Evolutionary conservation across 2,888 invertebrate species (phyloP).

Genomic region (Coenonympha arcania): DNA sequence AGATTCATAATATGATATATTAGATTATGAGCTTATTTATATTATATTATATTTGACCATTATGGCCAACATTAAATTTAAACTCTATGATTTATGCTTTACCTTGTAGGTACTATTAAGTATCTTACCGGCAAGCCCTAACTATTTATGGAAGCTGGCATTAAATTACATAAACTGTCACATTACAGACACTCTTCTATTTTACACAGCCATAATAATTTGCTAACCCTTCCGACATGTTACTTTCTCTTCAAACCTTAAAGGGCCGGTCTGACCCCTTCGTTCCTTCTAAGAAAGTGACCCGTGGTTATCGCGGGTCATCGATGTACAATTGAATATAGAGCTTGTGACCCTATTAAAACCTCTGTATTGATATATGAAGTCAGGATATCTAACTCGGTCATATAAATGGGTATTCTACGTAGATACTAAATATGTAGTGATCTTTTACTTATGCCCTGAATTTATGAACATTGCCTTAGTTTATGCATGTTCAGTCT

Average conservation of each 20-base stretch:
- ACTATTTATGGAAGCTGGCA: background rate
- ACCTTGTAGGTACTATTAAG: background rate
- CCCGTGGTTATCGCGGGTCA: constrained; percentile 53
- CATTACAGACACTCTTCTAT: background rate
- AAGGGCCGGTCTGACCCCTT: constrained; percentile 45
- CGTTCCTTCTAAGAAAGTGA: constrained; percentile 52
- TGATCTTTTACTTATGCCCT: background rate
- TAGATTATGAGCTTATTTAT: no score
- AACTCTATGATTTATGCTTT: no score
- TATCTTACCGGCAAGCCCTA: background rate
- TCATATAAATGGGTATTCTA: constrained; percentile 16
- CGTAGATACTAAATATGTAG: background rate
- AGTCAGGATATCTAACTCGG: constrained; percentile 8
- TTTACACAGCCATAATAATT: constrained; percentile 21
- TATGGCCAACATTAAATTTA: no score
- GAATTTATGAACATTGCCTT: background rate
- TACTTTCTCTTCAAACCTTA: constrained; percentile 53
- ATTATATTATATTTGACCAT: no score
- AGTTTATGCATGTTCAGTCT: no score
- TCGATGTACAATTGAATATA: constrained; percentile 36
- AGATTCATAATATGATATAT: no score
- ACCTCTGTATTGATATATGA: constrained; percentile 22
- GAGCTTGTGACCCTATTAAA: constrained; percentile 29
- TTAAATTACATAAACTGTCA: background rate
- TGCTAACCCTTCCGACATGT: constrained; percentile 32